Evolutionary conservation across 2,888 invertebrate species (phyloP).

Genomic region (Watsonalla cultraria): DNA sequence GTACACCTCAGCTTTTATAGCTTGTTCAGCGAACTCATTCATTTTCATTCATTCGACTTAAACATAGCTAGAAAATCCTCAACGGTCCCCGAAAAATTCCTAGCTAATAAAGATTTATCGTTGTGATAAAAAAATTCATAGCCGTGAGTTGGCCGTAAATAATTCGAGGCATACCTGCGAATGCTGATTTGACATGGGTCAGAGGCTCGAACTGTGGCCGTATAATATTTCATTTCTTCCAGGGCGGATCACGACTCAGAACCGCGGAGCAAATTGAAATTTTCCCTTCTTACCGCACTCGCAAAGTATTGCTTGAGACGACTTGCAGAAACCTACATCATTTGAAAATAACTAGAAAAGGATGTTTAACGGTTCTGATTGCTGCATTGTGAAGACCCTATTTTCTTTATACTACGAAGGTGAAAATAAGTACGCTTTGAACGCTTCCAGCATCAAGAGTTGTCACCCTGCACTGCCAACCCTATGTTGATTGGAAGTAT

Average conservation of each 20-base stretch:
- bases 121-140: slow-evolving; percentile 68
- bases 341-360: no score
- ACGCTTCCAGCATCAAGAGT: no score
- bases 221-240: slow-evolving; percentile 71
- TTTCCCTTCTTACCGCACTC: slow-evolving; percentile 42
- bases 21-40: not conserved
- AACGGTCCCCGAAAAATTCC: slow-evolving; percentile 39
- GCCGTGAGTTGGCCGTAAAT: slow-evolving; percentile 68
- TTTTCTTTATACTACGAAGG: no score
- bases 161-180: slow-evolving; percentile 72
- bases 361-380: no score
- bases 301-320: slow-evolving; percentile 15
- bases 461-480: no score
- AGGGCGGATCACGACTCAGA: slow-evolving; percentile 56
- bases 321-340: not conserved
- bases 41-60: not conserved
- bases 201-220: slow-evolving; percentile 47
- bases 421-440: no score
- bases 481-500: no score
- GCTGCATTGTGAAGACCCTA: no score
- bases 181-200: slow-evolving; percentile 76
- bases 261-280: slow-evolving; percentile 65
- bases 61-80: slow-evolving; percentile 12
- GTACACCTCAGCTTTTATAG: not conserved
- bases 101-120: slow-evolving; percentile 71